Conservation (phyloP, 2,888 invertebrate genomes). For the Hirtodrosophila alboralis region DNA sequence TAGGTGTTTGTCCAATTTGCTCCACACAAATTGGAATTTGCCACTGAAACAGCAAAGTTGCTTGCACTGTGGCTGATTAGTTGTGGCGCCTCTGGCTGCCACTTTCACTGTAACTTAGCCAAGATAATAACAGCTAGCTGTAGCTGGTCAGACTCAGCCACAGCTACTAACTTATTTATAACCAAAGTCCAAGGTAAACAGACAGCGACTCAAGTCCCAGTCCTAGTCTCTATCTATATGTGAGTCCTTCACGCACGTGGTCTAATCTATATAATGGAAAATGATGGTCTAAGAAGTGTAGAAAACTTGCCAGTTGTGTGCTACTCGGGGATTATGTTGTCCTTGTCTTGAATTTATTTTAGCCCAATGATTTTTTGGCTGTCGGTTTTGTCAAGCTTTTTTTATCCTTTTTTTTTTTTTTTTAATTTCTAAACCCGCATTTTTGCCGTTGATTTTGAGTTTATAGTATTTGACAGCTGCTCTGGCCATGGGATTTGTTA, state of each 20-base stretch:
- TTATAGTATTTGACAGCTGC: constrained; percentile 53
- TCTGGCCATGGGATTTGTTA: constrained; percentile 23
- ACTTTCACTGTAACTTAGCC: constrained; percentile 32
- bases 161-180: constrained; percentile 64
- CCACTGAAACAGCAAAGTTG: constrained; percentile 18
- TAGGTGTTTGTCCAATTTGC: constrained; percentile 41
- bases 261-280: constrained; percentile 61
- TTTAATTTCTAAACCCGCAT: constrained; percentile 28
- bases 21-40: constrained; percentile 49
- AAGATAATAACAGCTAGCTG: constrained; percentile 9
- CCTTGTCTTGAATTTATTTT: constrained; percentile 49
- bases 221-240: not conserved
- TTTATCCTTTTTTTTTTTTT: constrained; percentile 13
- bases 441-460: constrained; percentile 40
- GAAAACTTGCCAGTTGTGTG: constrained; percentile 28
- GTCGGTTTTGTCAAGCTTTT: constrained; percentile 33
- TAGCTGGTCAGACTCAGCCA: constrained; percentile 7
- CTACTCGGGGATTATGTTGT: constrained; percentile 44
- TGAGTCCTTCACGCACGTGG: constrained; percentile 16
- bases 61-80: constrained; percentile 51
- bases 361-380: constrained; percentile 13
- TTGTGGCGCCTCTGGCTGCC: constrained; percentile 31
- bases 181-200: constrained; percentile 29
- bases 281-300: constrained; percentile 50
- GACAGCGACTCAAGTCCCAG: constrained; percentile 30